phyloP scores from a whole-genome alignment of 2,797 vertebrate genomes.

The Crocidura indochinensis region DNA sequence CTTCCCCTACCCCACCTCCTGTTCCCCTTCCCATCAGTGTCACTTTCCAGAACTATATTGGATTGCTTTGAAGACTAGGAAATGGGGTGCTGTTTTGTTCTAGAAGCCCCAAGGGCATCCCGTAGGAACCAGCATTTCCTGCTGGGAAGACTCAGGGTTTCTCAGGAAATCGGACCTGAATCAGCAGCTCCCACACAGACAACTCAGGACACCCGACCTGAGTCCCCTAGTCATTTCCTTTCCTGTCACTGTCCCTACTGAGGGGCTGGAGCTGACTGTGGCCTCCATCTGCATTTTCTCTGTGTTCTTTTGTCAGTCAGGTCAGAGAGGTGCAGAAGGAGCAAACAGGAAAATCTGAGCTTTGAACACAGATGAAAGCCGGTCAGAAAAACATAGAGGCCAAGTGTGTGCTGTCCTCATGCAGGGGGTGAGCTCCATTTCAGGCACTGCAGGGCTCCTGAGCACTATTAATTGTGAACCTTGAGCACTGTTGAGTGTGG shows the following conservation, averaged over 20 bases:
- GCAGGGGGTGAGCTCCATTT: too few relatives aligned
- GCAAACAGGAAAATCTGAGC: constrained; percentile 22
- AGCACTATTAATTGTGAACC: too few relatives aligned
- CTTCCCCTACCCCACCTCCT: too few relatives aligned
- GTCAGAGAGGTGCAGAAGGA: not conserved
- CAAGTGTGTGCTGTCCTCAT: too few relatives aligned
- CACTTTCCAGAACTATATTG: not conserved
- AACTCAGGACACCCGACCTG: not conserved
- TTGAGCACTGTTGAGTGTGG: too few relatives aligned
- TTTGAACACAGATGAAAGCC: constrained; percentile 7
- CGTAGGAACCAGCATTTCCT: not conserved
- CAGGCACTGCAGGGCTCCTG: too few relatives aligned
- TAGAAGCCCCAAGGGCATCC: not conserved
- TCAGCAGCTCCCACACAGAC: not conserved
- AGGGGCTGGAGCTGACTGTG: not conserved
- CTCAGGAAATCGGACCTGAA: not conserved
- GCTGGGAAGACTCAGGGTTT: too few relatives aligned
- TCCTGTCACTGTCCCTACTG: not conserved
- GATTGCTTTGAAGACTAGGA: not conserved
- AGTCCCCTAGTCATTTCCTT: not conserved
- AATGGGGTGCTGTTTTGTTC: not conserved
- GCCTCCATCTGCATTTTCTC: not conserved
- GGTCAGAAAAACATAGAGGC: too few relatives aligned
- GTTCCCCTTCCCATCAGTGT: not conserved
- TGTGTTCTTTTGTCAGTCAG: constrained; percentile 10